phyloP scores from a whole-genome alignment of 1,140 invertebrate genomes.

The Drosophila carrolli region DNA sequence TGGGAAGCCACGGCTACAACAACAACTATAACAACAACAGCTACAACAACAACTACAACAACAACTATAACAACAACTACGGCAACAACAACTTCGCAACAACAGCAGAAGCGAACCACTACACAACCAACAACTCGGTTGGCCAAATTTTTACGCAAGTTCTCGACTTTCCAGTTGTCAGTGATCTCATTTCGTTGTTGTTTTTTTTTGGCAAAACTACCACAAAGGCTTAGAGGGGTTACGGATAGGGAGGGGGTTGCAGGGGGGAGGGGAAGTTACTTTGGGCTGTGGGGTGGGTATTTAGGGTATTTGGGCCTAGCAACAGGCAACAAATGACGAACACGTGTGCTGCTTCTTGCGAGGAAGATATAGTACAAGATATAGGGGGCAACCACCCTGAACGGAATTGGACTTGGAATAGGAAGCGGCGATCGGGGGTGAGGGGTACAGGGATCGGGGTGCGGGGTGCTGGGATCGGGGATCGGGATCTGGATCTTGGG shows the following conservation, averaged over 20 bases:
- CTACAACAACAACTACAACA: constrained; percentile 2
- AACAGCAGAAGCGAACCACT: background rate
- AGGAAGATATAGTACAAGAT: constrained; percentile 21
- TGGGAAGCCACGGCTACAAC: constrained; percentile 5
- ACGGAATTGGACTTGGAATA: constrained; percentile 25
- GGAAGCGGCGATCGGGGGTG: constrained; percentile 3
- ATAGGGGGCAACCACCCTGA: constrained; percentile 60
- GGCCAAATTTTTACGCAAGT: constrained; percentile 34
- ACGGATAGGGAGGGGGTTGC: no score
- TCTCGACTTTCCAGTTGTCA: constrained; percentile 48
- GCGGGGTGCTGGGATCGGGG: background rate
- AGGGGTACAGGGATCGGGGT: no score
- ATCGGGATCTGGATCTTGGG: constrained; percentile 12
- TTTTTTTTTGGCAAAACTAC: constrained; percentile 38
- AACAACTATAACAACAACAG: background rate
- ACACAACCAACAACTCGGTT: background rate
- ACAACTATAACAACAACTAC: background rate
- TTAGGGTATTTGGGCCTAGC: constrained; percentile 48
- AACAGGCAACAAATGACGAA: constrained; percentile 55
- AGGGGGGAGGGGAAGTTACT: no score
- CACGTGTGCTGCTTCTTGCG: constrained; percentile 55
- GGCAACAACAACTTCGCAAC: background rate
- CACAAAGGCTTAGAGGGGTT: constrained; percentile 41
- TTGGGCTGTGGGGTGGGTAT: constrained; percentile 6
- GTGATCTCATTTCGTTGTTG: constrained; percentile 45